These are phyloP conservation scores for Hymenochirus boettgeri DNA, from an alignment of 2,113 vertebrate genomes.

Conservation along the genomic window DNA sequence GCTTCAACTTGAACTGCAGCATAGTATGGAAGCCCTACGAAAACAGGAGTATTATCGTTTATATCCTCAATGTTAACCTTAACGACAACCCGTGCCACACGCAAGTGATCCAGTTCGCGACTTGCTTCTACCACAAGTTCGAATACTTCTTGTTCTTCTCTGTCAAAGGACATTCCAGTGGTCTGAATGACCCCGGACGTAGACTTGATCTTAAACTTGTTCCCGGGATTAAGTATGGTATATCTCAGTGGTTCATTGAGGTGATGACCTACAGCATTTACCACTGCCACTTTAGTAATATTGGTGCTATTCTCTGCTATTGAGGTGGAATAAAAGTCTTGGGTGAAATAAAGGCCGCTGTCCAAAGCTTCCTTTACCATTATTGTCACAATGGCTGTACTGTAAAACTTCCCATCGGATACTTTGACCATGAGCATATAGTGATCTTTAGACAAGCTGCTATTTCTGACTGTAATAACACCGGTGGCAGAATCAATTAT, in stretches of 20 bases:
- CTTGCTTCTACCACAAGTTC: conserved; percentile 90
- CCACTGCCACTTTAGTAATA: conserved; percentile 84
- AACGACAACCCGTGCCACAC: conserved; percentile 85
- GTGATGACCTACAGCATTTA: conserved; percentile 86
- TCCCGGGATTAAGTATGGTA: conserved; percentile 86
- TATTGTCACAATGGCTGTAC: conserved; percentile 78
- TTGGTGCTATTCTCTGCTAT: conserved; percentile 86
- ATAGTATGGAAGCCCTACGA: conserved; percentile 92
- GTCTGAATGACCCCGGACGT: conserved; percentile 94
- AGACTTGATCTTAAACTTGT: conserved; percentile 82
- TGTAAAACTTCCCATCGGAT: conserved; percentile 91
- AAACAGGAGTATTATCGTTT: conserved; percentile 89
- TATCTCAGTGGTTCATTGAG: conserved; percentile 93
- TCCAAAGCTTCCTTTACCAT: conserved; percentile 85
- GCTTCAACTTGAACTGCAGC: conserved; percentile 94
- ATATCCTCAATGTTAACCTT: conserved; percentile 86
- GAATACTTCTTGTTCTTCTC: conserved; percentile 88
- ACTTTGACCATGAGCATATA: conserved; percentile 83
- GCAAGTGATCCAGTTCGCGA: conserved; percentile 80
- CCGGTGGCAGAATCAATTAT: conserved; percentile 76
- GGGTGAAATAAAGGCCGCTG: conserved; percentile 86
- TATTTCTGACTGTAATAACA: conserved; percentile 81
- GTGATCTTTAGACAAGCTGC: conserved; percentile 83
- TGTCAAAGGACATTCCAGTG: conserved; percentile 83
- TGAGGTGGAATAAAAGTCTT: conserved; percentile 79